A percentile compares a stretch with the other conserved stretches of the same genome.
These are phyloP conservation scores for Pogoniulus pusillus DNA, from an alignment of 2,797 vertebrate species.

Conservation along the genomic window DNA sequence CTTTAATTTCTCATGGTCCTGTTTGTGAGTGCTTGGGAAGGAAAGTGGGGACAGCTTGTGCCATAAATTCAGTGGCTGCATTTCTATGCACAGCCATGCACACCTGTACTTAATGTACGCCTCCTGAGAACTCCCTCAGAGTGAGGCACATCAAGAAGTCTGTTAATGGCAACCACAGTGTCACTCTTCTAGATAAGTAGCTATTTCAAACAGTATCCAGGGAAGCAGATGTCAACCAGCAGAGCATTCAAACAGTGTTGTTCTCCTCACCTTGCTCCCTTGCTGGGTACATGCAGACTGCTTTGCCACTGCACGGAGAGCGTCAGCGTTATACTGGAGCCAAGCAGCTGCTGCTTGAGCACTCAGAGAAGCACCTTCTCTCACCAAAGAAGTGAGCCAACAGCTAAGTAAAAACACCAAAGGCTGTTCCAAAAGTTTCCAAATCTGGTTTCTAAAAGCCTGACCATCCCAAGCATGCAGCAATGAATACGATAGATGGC, in stretches of 20 bases:
- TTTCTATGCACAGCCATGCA: not conserved
- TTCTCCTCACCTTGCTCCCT: rapidly evolving
- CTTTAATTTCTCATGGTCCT: not conserved
- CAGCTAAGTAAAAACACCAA: rapidly evolving
- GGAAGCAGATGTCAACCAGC: not conserved
- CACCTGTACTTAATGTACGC: not conserved
- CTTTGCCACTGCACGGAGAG: not conserved
- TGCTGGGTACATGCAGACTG: not conserved
- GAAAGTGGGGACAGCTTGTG: not conserved
- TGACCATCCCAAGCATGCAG: not conserved
- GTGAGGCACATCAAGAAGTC: not conserved
- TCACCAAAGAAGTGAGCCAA: not conserved
- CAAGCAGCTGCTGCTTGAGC: rapidly evolving
- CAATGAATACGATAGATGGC: not conserved
- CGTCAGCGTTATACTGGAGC: not conserved
- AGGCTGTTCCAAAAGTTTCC: no score
- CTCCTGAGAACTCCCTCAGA: not conserved
- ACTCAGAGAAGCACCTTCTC: not conserved
- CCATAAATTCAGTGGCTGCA: not conserved
- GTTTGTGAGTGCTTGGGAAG: not conserved
- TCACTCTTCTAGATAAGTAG: not conserved
- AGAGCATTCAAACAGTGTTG: not conserved
- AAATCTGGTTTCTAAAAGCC: not conserved
- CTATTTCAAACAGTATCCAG: not conserved
- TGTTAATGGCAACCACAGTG: not conserved